Conservation (phyloP, 2,113 vertebrate species). For the Eudorcas thomsonii region DNA sequence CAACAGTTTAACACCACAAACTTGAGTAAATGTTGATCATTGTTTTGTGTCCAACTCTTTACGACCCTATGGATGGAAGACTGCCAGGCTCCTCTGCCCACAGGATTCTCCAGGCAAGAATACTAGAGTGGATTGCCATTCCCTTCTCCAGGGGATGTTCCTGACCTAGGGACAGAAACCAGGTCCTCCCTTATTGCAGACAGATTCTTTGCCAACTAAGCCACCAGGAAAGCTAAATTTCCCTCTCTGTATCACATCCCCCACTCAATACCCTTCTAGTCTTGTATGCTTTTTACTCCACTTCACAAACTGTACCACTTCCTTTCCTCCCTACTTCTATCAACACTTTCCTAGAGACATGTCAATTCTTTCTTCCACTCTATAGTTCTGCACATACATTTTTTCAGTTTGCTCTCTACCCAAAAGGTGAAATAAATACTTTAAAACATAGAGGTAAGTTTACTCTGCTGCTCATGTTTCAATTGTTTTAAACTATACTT, state of each 20-base stretch:
- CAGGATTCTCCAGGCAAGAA: neutral
- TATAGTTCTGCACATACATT: neutral
- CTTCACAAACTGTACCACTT: neutral
- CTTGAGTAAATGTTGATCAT: neutral
- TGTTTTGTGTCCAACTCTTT: neutral
- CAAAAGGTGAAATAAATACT: neutral
- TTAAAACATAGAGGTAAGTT: neutral
- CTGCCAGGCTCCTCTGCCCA: neutral
- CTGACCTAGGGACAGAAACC: fast-evolving
- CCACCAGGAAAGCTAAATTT: neutral
- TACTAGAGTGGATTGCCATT: neutral
- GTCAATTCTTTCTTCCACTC: neutral
- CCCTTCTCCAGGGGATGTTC: neutral
- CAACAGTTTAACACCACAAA: neutral
- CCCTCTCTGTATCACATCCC: neutral
- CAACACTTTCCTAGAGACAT: neutral
- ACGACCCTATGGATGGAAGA: neutral
- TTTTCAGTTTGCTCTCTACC: neutral
- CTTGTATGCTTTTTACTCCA: neutral
- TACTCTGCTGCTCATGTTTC: neutral
- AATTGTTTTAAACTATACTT: neutral
- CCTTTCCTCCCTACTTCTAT: neutral
- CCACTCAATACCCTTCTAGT: neutral
- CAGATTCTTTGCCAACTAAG: neutral
- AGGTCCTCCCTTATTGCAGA: neutral